These are phyloP conservation scores for Ochropacha duplaris DNA, from an alignment of 2,888 invertebrate genomes.

Conservation along the genomic window DNA sequence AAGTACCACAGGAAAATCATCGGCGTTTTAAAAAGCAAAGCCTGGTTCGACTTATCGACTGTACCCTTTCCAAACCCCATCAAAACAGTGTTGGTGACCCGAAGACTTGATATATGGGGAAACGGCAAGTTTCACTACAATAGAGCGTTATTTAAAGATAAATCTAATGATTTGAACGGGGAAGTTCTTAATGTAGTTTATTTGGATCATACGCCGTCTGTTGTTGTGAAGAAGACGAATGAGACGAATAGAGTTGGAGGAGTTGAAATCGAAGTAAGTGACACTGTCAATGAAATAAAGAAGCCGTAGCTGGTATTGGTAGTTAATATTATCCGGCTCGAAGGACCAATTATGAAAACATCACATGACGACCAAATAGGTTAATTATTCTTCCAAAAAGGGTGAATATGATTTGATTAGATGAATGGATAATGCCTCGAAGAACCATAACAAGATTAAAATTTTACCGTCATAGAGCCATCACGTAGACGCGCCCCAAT, in stretches of 20 bases:
- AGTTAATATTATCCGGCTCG: neutral
- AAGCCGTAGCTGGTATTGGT: neutral
- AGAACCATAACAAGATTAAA: no score
- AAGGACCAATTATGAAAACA: neutral
- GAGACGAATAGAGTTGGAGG: conserved; percentile 76
- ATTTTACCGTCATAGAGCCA: no score
- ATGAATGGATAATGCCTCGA: no score
- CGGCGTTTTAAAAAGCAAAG: conserved; percentile 51
- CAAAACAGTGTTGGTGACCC: conserved; percentile 80
- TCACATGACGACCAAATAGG: no score
- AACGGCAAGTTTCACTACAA: conserved; percentile 83
- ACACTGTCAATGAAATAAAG: no score
- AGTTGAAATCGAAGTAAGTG: conserved; percentile 86
- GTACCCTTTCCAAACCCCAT: conserved; percentile 88
- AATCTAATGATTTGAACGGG: conserved; percentile 83
- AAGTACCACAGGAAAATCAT: conserved; percentile 73
- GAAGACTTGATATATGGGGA: conserved; percentile 87
- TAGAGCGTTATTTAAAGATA: conserved; percentile 79
- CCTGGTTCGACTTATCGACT: conserved; percentile 88
- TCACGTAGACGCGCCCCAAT: no score
- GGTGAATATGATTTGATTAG: no score
- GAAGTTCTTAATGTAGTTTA: conserved; percentile 85
- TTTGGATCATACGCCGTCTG: conserved; percentile 87
- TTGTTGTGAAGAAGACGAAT: conserved; percentile 71
- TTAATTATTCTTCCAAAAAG: no score